A percentile compares a stretch with the other conserved stretches of the same genome.
These are phyloP conservation scores for Zygaena filipendulae DNA, from an alignment of 2,888 invertebrate genomes.

Conservation along the genomic window DNA sequence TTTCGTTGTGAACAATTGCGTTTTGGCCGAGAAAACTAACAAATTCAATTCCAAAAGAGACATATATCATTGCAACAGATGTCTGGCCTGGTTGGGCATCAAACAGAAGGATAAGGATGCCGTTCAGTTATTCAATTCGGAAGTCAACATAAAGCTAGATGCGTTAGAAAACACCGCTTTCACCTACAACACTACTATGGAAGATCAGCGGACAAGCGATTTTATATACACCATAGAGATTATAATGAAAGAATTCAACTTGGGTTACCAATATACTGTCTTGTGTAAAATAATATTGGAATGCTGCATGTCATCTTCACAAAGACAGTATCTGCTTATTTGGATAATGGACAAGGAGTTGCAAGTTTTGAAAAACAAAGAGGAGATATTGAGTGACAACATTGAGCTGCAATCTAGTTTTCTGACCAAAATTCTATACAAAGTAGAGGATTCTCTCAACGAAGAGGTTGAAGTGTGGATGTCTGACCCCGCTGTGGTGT, in stretches of 20 bases:
- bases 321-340: slow-evolving; percentile 63
- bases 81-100: slow-evolving; percentile 68
- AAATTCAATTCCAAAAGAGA: slow-evolving; percentile 51
- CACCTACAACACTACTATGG: slow-evolving; percentile 25
- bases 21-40: slow-evolving; percentile 45
- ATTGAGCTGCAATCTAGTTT: slow-evolving; percentile 47
- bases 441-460: slow-evolving; percentile 47
- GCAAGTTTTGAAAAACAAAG: slow-evolving; percentile 47
- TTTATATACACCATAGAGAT: slow-evolving; percentile 62
- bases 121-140: slow-evolving; percentile 69
- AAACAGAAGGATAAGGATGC: slow-evolving; percentile 38
- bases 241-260: slow-evolving; percentile 54
- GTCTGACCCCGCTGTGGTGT: slow-evolving; percentile 58
- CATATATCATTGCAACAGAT: slow-evolving; percentile 66
- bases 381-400: slow-evolving; percentile 30
- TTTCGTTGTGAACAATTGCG: slow-evolving; percentile 52
- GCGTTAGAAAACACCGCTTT: slow-evolving; percentile 30
- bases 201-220: slow-evolving; percentile 48
- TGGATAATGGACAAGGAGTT: slow-evolving; percentile 73
- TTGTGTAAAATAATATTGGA: slow-evolving; percentile 67
- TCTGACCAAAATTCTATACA: slow-evolving; percentile 69
- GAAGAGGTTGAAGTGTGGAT: slow-evolving; percentile 62
- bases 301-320: slow-evolving; percentile 43
- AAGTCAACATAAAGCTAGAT: slow-evolving; percentile 47
- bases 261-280: slow-evolving; percentile 56